A percentile compares a stretch with the other conserved stretches of the same genome.
Conservation (phyloP, 1,140 invertebrate genomes). For the Euwallacea fornicatus region DNA sequence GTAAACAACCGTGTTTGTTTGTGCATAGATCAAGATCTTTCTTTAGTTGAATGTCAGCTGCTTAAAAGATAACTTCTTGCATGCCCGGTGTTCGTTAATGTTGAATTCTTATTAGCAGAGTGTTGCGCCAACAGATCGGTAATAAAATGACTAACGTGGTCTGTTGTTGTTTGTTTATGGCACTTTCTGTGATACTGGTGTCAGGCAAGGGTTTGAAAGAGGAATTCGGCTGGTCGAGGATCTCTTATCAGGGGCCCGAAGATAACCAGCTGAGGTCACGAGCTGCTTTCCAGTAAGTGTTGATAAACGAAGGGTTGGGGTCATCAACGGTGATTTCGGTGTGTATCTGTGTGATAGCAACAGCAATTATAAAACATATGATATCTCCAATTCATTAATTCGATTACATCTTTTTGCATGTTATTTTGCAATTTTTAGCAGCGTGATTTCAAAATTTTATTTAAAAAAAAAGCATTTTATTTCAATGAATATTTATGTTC, state of each 20-base stretch:
- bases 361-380: too few species aligned
- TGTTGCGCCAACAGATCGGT: too few species aligned
- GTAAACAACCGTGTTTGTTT: slow-evolving; percentile 8
- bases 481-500: too few species aligned
- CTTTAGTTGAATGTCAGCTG: slow-evolving; percentile 21
- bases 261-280: slow-evolving; percentile 12
- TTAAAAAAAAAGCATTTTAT: too few species aligned
- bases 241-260: slow-evolving; percentile 44
- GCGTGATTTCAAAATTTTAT: too few species aligned
- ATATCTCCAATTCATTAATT: not conserved
- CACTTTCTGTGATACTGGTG: not conserved
- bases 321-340: too few species aligned
- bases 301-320: too few species aligned
- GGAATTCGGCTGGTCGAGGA: slow-evolving; percentile 50
- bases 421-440: too few species aligned
- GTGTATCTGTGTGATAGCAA: too few species aligned
- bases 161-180: not conserved
- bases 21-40: not conserved
- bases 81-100: not conserved
- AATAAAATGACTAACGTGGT: too few species aligned
- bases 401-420: too few species aligned
- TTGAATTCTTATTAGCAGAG: not conserved
- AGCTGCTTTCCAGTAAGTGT: slow-evolving; percentile 1
- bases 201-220: slow-evolving; percentile 31
- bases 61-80: slow-evolving; percentile 18